phyloP scores from a whole-genome alignment of 37 sponge, comb jelly and placozoan genomes.

The Crambe crambe region DNA sequence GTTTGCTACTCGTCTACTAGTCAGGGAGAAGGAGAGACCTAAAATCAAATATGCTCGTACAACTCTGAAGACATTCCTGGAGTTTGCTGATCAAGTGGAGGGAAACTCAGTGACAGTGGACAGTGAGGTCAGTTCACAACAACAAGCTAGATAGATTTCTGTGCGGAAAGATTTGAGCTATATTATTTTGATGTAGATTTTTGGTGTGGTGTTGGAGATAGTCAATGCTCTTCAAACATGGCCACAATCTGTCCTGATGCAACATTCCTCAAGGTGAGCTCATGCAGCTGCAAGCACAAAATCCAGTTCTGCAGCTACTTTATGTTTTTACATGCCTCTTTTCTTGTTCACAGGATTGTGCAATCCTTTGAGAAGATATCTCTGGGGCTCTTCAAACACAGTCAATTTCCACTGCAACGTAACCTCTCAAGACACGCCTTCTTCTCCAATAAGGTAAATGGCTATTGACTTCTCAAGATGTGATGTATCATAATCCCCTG shows the following conservation, averaged over 20 bases:
- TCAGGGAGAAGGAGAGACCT: background rate
- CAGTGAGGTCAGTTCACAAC: conserved; percentile 2
- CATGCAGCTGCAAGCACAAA: background rate
- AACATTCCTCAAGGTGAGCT: conserved; percentile 14
- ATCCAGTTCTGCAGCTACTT: background rate
- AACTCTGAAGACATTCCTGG: background rate
- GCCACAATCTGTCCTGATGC: background rate
- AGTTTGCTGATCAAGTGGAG: conserved; percentile 22
- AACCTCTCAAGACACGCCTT: background rate
- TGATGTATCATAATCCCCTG: too few relatives aligned
- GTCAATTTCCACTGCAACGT: background rate
- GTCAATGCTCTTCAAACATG: conserved; percentile 15
- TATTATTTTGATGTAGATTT: conserved; percentile 15
- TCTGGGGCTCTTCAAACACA: background rate
- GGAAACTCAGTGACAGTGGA: background rate
- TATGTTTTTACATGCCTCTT: background rate
- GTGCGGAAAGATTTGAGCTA: background rate
- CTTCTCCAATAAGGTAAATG: background rate
- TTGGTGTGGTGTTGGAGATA: conserved; percentile 6
- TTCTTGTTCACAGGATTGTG: background rate
- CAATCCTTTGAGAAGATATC: conserved; percentile 6
- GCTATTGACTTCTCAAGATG: too few relatives aligned
- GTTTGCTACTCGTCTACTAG: background rate
- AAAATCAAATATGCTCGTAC: background rate
- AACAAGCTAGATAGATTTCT: background rate